Percentiles rank a stretch among this genome's conserved stretches.
Conservation (phyloP, 2,113 vertebrate genomes). For the Laterallus jamaicensis region DNA sequence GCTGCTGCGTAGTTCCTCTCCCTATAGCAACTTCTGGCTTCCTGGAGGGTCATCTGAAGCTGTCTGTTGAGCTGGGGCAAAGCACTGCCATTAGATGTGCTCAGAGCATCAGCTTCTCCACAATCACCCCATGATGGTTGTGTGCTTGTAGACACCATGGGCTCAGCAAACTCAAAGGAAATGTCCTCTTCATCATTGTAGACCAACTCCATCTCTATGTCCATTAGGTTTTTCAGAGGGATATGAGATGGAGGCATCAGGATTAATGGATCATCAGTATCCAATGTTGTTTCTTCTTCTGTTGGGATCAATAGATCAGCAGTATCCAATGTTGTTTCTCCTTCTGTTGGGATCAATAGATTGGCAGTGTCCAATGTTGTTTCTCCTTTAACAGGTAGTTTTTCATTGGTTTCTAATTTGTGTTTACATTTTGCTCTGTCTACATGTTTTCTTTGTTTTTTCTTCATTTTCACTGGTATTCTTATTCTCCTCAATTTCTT, state of each 20-base stretch:
- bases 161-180: constrained; percentile 60
- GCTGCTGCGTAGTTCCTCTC: constrained; percentile 72
- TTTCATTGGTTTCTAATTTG: constrained; percentile 42
- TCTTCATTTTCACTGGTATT: not conserved
- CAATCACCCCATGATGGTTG: not conserved
- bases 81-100: constrained; percentile 22
- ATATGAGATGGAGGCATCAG: constrained; percentile 1
- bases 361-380: not conserved
- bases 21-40: constrained; percentile 72
- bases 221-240: constrained; percentile 61
- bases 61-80: constrained; percentile 66
- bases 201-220: constrained; percentile 73
- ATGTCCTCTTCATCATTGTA: constrained; percentile 70
- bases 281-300: not conserved
- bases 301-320: no score
- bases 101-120: constrained; percentile 38
- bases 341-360: no score
- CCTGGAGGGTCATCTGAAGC: constrained; percentile 68
- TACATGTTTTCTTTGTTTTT: constrained; percentile 42
- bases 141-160: not conserved
- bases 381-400: not conserved
- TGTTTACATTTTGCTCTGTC: constrained; percentile 34
- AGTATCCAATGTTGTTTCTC: no score
- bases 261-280: not conserved
- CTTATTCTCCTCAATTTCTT: not conserved